These are phyloP conservation scores for Teleogryllus occipitalis DNA, from an alignment of 1,140 invertebrate species.

Conservation along the genomic window DNA sequence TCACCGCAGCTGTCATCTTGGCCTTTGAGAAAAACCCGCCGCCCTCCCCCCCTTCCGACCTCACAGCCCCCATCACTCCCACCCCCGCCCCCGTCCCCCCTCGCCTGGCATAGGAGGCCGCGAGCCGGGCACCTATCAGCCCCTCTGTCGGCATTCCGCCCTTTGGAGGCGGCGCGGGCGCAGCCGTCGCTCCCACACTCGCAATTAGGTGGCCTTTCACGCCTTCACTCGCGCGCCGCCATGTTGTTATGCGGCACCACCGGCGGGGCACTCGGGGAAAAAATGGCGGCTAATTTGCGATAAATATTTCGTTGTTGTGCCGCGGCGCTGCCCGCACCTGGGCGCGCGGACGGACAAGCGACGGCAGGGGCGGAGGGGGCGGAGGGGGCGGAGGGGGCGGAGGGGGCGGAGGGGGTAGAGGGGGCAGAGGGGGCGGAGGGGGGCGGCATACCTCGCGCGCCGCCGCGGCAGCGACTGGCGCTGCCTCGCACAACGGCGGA, in stretches of 20 bases:
- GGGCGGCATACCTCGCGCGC: too few relatives aligned
- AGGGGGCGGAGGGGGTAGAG: too few relatives aligned
- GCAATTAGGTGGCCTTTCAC: neutral
- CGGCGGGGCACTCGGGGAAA: neutral
- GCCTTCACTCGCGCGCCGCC: neutral
- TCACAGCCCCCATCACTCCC: too few relatives aligned
- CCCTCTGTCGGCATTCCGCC: neutral
- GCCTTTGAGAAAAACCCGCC: too few relatives aligned
- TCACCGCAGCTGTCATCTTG: too few relatives aligned
- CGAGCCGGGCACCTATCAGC: neutral
- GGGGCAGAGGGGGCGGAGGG: too few relatives aligned
- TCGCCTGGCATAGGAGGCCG: too few relatives aligned
- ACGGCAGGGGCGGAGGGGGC: neutral
- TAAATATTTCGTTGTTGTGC: neutral
- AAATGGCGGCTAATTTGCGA: neutral
- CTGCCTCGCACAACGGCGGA: too few relatives aligned
- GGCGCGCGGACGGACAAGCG: neutral
- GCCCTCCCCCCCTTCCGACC: too few relatives aligned
- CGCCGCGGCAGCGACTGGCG: too few relatives aligned
- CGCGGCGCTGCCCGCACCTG: neutral
- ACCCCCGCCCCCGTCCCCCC: too few relatives aligned
- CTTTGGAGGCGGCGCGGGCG: neutral
- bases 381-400: too few relatives aligned
- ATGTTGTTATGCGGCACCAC: neutral
- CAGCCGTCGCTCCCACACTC: neutral